These are phyloP conservation scores for Leptura quadrifasciata DNA, from an alignment of 2,888 invertebrate species.

Conservation along the genomic window DNA sequence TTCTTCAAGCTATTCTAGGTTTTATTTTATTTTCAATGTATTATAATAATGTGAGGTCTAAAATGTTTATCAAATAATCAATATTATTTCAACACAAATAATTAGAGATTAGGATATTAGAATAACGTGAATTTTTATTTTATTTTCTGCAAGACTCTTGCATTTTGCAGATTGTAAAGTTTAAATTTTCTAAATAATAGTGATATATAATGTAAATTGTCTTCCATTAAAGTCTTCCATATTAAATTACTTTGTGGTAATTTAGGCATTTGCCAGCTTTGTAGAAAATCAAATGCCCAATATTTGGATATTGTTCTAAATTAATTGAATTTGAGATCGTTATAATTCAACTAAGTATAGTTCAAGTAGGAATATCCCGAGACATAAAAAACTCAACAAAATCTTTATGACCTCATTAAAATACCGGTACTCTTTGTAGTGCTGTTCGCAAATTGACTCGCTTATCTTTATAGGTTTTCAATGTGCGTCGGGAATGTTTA, in stretches of 20 bases:
- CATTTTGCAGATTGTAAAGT: slow-evolving; percentile 3
- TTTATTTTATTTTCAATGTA: no score
- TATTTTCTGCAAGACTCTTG: not conserved
- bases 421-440: no score
- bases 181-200: slow-evolving; percentile 15
- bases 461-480: no score
- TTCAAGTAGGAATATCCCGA: no score
- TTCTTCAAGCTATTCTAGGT: no score
- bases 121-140: not conserved
- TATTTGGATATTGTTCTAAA: not conserved
- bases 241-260: not conserved
- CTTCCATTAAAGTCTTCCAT: slow-evolving; percentile 59
- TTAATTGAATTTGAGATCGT: not conserved
- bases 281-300: not conserved
- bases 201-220: slow-evolving; percentile 38
- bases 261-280: not conserved
- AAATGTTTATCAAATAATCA: no score
- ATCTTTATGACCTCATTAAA: no score
- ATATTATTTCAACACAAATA: no score
- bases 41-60: no score
- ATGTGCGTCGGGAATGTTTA: no score
- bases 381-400: no score
- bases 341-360: not conserved
- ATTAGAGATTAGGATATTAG: not conserved
- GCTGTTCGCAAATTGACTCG: no score